These are phyloP conservation scores for Phaonia tiefii DNA, from an alignment of 2,888 invertebrate species.

Conservation along the genomic window DNA sequence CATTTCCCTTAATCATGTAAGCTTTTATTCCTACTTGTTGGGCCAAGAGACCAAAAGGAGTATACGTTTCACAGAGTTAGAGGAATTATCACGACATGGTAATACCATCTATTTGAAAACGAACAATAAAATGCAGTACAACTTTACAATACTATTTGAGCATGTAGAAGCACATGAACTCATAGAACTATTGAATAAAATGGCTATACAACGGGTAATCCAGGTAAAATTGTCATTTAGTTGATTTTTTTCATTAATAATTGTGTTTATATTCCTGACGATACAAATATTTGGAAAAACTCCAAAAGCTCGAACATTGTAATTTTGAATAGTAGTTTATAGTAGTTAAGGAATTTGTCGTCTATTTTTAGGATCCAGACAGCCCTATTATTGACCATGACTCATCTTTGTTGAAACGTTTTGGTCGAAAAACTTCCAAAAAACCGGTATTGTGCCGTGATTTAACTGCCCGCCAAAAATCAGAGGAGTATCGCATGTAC, in stretches of 20 bases:
- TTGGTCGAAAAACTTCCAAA: conserved; percentile 93
- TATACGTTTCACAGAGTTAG: conserved; percentile 89
- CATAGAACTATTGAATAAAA: conserved; percentile 97
- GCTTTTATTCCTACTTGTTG: conserved; percentile 97
- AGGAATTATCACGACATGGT: conserved; percentile 89
- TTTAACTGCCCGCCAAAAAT: conserved; percentile 95
- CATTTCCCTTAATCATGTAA: conserved; percentile 96
- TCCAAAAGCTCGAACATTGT: neutral
- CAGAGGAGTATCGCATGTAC: conserved; percentile 92
- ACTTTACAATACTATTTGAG: conserved; percentile 94
- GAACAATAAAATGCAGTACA: conserved; percentile 89
- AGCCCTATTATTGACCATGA: conserved; percentile 95
- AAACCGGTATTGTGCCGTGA: conserved; percentile 97
- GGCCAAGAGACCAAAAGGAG: conserved; percentile 94
- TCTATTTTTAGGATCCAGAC: conserved; percentile 87
- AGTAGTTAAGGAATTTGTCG: no score
- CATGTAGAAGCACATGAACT: conserved; percentile 94
- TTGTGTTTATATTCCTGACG: conserved; percentile 47
- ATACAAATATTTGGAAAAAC: conserved; percentile 8
- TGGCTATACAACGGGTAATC: conserved; percentile 93
- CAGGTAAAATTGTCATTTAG: no score
- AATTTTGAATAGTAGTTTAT: no score
- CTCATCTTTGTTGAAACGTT: conserved; percentile 89
- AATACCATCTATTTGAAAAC: conserved; percentile 92
- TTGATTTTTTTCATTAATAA: neutral